These are phyloP conservation scores for Aethina tumida DNA, from an alignment of 1,140 invertebrate genomes.

Conservation along the genomic window DNA sequence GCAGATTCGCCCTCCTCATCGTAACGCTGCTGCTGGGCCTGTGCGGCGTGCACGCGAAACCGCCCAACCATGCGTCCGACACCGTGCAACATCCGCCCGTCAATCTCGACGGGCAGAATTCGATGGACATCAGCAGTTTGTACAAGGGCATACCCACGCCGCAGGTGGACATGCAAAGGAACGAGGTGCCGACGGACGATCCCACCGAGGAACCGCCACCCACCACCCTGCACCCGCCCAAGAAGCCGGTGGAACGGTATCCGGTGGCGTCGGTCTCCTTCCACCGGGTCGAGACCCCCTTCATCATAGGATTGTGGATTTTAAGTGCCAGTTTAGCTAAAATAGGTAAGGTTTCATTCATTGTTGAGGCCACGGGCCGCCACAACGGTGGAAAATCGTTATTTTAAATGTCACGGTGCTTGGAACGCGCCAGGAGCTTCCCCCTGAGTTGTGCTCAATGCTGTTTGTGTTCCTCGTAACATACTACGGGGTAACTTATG, in stretches of 20 bases:
- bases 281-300: slow-evolving; percentile 78
- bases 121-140: slow-evolving; percentile 18
- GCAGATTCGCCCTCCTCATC: slow-evolving; percentile 35
- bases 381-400: no score
- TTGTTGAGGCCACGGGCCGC: no score
- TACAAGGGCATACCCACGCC: slow-evolving; percentile 16
- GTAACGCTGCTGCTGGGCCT: slow-evolving; percentile 23
- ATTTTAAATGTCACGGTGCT: no score
- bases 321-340: slow-evolving; percentile 88
- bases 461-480: no score
- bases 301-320: slow-evolving; percentile 91
- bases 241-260: slow-evolving; percentile 42
- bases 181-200: slow-evolving; percentile 13
- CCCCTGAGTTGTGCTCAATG: no score
- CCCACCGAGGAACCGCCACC: slow-evolving; percentile 4
- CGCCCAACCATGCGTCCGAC: slow-evolving; percentile 25
- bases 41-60: slow-evolving; percentile 15
- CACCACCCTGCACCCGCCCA: slow-evolving; percentile 11
- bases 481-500: no score
- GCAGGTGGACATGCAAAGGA: slow-evolving; percentile 5
- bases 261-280: slow-evolving; percentile 78
- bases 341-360: slow-evolving; percentile 76
- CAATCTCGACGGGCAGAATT: slow-evolving; percentile 11
- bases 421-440: no score
- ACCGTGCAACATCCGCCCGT: slow-evolving; percentile 14